Percentiles rank a stretch among this genome's conserved stretches.
Evolutionary conservation across 1,140 invertebrate species (phyloP).

Genomic region (Thereuonema tuberculata): DNA sequence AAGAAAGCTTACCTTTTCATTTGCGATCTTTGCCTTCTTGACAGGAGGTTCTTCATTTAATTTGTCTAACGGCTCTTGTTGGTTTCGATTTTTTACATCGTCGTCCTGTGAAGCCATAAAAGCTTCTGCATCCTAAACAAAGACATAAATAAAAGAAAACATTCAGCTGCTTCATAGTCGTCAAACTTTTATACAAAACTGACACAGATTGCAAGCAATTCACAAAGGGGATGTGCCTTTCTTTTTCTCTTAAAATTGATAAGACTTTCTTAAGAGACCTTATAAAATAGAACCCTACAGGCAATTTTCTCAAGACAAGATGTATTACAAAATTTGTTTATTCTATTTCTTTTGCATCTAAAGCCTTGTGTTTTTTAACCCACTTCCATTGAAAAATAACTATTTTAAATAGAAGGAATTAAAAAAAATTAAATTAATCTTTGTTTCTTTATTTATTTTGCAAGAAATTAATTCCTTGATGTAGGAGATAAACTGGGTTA

Average conservation of each 20-base stretch:
- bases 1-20: constrained; percentile 14
- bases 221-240: too few relatives aligned
- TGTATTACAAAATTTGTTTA: not conserved
- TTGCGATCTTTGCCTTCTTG: constrained; percentile 13
- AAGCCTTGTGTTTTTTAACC: not conserved
- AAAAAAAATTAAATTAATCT: too few relatives aligned
- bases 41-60: constrained; percentile 18
- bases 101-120: constrained; percentile 20
- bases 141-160: not conserved
- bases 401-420: not conserved
- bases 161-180: too few relatives aligned
- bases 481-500: too few relatives aligned
- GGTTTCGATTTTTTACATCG: constrained; percentile 26
- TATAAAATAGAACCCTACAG: too few relatives aligned
- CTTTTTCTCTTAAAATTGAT: too few relatives aligned
- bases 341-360: not conserved
- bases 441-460: too few relatives aligned
- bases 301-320: too few relatives aligned
- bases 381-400: not conserved
- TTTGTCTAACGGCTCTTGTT: constrained; percentile 26
- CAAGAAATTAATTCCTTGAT: too few relatives aligned
- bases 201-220: too few relatives aligned
- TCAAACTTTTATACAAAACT: too few relatives aligned
- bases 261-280: too few relatives aligned
- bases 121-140: constrained; percentile 24